Conservation (phyloP, 1,140 invertebrate species). For the Trachymyrmex cornetzi region DNA sequence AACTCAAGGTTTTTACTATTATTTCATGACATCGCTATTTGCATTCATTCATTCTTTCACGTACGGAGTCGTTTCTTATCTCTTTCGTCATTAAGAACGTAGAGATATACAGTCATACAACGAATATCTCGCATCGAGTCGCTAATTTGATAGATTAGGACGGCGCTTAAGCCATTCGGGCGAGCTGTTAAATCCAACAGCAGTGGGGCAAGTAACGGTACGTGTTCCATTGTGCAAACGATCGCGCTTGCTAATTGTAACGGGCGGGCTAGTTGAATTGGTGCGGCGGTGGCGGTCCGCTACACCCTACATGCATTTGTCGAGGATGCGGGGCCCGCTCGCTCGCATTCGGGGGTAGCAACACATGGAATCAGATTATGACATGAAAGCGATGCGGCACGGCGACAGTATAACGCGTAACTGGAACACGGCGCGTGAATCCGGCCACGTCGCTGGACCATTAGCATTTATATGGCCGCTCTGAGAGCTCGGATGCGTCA, state of each 20-base stretch:
- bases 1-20: not conserved
- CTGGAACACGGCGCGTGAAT: conserved; percentile 58
- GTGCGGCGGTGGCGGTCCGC: not conserved
- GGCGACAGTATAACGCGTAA: conserved; percentile 66
- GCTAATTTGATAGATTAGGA: conserved; percentile 29
- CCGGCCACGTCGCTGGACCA: conserved; percentile 57
- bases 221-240: conserved; percentile 30
- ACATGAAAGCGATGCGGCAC: conserved; percentile 33
- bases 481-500: conserved; percentile 45
- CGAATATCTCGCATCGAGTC: not conserved
- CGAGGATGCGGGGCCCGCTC: conserved; percentile 22
- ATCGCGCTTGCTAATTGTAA: conserved; percentile 52
- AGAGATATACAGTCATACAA: not conserved
- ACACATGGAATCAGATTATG: conserved; percentile 70
- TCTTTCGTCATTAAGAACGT: not conserved
- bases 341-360: not conserved
- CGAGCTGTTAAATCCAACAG: conserved; percentile 33
- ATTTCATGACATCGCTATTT: not conserved
- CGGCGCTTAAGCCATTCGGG: not conserved
- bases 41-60: not conserved
- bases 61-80: not conserved
- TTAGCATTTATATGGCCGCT: conserved; percentile 78
- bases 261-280: conserved; percentile 38
- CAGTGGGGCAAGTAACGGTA: conserved; percentile 21
- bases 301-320: conserved; percentile 27